phyloP scores from a whole-genome alignment of 2,113 vertebrate species.

The Rhipidura dahli region DNA sequence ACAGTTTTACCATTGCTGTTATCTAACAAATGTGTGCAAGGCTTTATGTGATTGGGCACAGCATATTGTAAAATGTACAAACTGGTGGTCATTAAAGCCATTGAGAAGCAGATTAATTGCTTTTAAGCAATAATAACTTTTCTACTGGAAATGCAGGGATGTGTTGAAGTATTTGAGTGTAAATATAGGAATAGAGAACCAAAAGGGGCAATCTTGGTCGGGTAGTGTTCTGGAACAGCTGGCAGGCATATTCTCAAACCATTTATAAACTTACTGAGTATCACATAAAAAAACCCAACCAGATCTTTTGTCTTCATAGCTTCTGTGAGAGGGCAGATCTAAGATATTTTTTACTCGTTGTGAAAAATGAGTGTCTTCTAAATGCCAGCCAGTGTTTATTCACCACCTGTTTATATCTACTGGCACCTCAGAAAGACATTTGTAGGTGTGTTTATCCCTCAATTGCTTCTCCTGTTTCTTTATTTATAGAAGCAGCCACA shows the following conservation, averaged over 20 bases:
- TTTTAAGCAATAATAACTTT: background rate
- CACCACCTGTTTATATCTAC: background rate
- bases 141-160: background rate
- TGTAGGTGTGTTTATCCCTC: background rate
- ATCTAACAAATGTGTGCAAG: background rate
- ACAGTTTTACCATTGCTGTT: background rate
- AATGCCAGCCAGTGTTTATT: background rate
- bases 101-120: background rate
- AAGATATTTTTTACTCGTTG: background rate
- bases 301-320: background rate
- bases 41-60: background rate
- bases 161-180: background rate
- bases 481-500: background rate
- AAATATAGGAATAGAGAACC: background rate
- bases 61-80: background rate
- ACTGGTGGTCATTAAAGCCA: background rate
- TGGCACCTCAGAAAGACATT: background rate
- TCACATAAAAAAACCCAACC: background rate
- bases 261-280: background rate
- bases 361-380: background rate
- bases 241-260: background rate
- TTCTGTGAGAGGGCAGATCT: background rate
- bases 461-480: background rate
- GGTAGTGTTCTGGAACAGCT: background rate
- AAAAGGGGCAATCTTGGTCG: background rate